These are phyloP conservation scores for Strigamia maritima DNA, from an alignment of 2,888 invertebrate genomes.

Conservation along the genomic window DNA sequence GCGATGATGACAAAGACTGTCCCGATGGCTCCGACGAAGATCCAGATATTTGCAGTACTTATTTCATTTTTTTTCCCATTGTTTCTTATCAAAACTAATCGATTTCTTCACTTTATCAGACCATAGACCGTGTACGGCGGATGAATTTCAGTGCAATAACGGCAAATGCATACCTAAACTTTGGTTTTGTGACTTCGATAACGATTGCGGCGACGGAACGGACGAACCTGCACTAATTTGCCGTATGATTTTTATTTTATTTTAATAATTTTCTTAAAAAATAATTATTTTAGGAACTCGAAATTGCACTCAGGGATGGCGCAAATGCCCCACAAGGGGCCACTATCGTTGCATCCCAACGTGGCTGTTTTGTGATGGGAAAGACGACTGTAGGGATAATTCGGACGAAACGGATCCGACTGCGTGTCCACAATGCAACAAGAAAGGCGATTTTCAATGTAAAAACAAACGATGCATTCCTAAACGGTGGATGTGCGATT, in stretches of 20 bases:
- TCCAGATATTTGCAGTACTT: constrained; percentile 74
- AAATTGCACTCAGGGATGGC: constrained; percentile 94
- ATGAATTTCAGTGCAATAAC: constrained; percentile 83
- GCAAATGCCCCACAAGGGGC: constrained; percentile 84
- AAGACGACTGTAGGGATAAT: constrained; percentile 92
- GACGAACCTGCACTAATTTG: constrained; percentile 93
- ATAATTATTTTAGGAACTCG: constrained; percentile 61
- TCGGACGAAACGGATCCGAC: constrained; percentile 82
- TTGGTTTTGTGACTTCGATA: constrained; percentile 94
- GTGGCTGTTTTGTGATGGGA: constrained; percentile 97
- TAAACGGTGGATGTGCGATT: constrained; percentile 91
- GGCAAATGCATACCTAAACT: constrained; percentile 88
- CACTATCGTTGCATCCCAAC: constrained; percentile 95
- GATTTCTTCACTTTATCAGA: constrained; percentile 53
- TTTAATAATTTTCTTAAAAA: no score
- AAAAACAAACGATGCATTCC: constrained; percentile 85
- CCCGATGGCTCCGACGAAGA: constrained; percentile 82
- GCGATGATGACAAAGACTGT: constrained; percentile 88
- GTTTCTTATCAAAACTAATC: neutral
- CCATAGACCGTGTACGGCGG: constrained; percentile 74
- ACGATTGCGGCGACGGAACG: constrained; percentile 91
- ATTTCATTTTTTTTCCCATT: neutral
- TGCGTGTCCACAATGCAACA: constrained; percentile 84
- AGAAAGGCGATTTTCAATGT: constrained; percentile 88
- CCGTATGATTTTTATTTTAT: constrained; percentile 45